Base-by-base conservation (phyloP, 2,113 vertebrate genomes). In the Leucoraja erinaceus region DNA sequence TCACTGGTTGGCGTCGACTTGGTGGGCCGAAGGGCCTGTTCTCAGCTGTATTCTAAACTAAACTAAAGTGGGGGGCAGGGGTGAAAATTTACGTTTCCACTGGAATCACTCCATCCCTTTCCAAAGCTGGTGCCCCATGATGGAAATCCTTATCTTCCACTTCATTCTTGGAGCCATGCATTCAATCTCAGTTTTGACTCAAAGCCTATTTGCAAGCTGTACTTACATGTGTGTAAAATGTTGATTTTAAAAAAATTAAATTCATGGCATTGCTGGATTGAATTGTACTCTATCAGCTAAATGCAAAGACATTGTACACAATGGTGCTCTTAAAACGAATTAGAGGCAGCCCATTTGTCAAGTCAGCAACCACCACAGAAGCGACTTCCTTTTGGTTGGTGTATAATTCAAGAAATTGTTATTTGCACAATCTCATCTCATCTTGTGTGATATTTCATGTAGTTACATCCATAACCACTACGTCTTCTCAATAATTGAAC, bases 401-500 rank as follows among this genome's bases (percentile, higher is more conserved):
- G 31, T 77, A 77, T 10, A 77, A 16, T 78, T 18, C 12, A 78
- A 33, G 33, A 38, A 78, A 78, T 3, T 33, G 31, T 38, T 12
- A 78, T 38, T 78, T 78, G 31, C 12, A 16, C 77, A 38, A 18
- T 78, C 31, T 33, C 28, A 3, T 38, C 12, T 79, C 38, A 47
- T 31, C 11, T 33, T 77, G n/a, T 47, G 77, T 84, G 54, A 84
- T 28, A 84, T 59, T 84, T 59, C 9, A 84, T 84, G 77, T 84
- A 47, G 38, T 47, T 18, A 14, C 25, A 12, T 31, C 18, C 70
- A 11, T 9, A 31, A 63, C 25, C 33, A 33, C n/a, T 76, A 25
- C n/a, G 83, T 70, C 33, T 38, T 90, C 22, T 90, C 88, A 90
- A 90, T 66, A 90, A 38, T 9, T 90, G 31, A 70, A 90, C 5